These are phyloP conservation scores for Drosophila rufa DNA, from an alignment of 1,140 invertebrate species.

Conservation along the genomic window DNA sequence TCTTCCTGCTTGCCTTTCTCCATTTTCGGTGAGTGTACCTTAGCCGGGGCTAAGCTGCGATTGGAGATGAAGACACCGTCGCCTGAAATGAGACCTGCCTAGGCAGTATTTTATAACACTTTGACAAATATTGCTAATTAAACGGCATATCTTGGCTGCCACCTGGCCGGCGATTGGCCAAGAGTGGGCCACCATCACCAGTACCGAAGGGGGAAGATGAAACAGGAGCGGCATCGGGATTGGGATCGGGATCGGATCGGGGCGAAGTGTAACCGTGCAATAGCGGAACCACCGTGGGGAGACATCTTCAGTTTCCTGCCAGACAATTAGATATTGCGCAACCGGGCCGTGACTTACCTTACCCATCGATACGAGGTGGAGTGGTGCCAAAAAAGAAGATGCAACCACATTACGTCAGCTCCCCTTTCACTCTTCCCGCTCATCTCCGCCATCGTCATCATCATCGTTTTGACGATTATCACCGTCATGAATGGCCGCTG, in stretches of 20 bases:
- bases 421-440: conserved; percentile 52
- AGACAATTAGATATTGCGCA: conserved; percentile 74
- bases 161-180: conserved; percentile 43
- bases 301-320: conserved; percentile 73
- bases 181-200: not conserved
- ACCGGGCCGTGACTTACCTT: conserved; percentile 51
- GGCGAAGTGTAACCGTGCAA: not conserved
- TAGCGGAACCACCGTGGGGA: conserved; percentile 55
- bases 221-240: not conserved
- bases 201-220: not conserved
- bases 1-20: not conserved
- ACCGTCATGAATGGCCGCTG: conserved; percentile 1
- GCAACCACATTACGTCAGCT: conserved; percentile 71
- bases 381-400: conserved; percentile 52
- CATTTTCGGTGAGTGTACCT: conserved; percentile 44
- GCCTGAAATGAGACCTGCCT: conserved; percentile 58
- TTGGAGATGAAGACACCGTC: conserved; percentile 68
- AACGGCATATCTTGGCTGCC: conserved; percentile 48
- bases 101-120: conserved; percentile 56
- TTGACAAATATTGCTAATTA: conserved; percentile 80
- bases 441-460: conserved; percentile 2
- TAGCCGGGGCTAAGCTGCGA: conserved; percentile 32
- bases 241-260: conserved; percentile 1
- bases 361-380: conserved; percentile 53
- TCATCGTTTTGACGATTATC: conserved; percentile 6